These are phyloP conservation scores for Micropoecilia bifurca DNA, from an alignment of 2,797 vertebrate genomes.

Conservation along the genomic window DNA sequence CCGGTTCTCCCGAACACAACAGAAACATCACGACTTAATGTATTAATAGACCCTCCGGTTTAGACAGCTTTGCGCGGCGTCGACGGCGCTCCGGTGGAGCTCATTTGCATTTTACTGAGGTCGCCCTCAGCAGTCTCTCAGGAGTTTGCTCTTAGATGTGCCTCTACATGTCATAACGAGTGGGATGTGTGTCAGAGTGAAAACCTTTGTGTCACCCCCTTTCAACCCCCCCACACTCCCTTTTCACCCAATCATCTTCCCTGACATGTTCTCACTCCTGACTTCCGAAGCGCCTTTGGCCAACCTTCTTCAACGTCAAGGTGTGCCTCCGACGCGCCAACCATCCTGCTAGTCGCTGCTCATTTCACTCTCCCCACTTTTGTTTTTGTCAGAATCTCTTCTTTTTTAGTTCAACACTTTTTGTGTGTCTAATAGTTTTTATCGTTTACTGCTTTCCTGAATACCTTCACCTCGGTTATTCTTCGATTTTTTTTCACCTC, in stretches of 20 bases:
- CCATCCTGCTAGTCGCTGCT: slow-evolving; percentile 26
- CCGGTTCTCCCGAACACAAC: slow-evolving; percentile 53
- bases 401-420: neutral
- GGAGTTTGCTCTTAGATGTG: slow-evolving; percentile 79
- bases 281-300: slow-evolving; percentile 64
- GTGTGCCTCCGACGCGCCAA: neutral
- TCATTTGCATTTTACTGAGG: slow-evolving; percentile 80
- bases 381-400: neutral
- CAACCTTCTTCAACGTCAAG: slow-evolving; percentile 41
- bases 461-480: neutral
- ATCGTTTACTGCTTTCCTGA: neutral
- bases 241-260: slow-evolving; percentile 16
- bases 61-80: slow-evolving; percentile 79
- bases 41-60: slow-evolving; percentile 76
- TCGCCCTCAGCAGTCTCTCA: slow-evolving; percentile 81
- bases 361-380: slow-evolving; percentile 2
- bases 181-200: slow-evolving; percentile 68
- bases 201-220: slow-evolving; percentile 58
- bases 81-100: slow-evolving; percentile 75
- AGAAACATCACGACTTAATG: slow-evolving; percentile 58
- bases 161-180: slow-evolving; percentile 77
- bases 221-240: slow-evolving; percentile 29
- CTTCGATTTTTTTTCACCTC: neutral
- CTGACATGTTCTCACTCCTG: slow-evolving; percentile 38
- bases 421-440: neutral